A percentile compares a stretch with the other conserved stretches of the same genome.
Evolutionary conservation across 23 tunicate genomes (phyloP).

Genomic region (Ciona savignyi): DNA sequence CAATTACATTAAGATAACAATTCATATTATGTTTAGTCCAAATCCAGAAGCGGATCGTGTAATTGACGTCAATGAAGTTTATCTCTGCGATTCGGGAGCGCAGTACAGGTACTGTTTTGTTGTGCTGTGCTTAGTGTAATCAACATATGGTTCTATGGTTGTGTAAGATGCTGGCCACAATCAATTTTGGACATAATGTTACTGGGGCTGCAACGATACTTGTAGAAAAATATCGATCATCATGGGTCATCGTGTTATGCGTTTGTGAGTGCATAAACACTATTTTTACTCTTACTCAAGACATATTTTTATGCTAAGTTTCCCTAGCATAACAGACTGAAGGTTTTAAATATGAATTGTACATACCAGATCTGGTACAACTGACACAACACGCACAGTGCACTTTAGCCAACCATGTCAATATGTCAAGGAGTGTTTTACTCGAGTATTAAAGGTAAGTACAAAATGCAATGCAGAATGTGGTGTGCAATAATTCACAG

Average conservation of each 20-base stretch:
- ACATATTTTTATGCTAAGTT: neutral
- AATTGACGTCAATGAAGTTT: constrained; percentile 46
- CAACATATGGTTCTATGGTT: too few species aligned
- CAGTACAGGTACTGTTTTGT: constrained; percentile 73
- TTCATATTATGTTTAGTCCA: constrained; percentile 28
- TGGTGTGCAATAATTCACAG: too few species aligned
- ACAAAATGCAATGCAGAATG: too few species aligned
- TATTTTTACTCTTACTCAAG: too few species aligned
- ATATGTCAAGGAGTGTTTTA: constrained; percentile 95
- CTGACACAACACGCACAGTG: constrained; percentile 95
- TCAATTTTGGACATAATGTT: too few species aligned
- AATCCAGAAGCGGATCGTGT: constrained; percentile 56
- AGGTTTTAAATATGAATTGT: neutral
- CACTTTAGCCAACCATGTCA: constrained; percentile 75
- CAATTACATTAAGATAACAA: too few species aligned
- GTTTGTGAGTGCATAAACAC: too few species aligned
- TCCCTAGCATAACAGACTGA: neutral
- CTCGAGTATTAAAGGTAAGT: constrained; percentile 72
- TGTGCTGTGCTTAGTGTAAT: too few species aligned
- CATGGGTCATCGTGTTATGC: too few species aligned
- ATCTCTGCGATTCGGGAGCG: constrained; percentile 88
- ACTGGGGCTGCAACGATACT: too few species aligned
- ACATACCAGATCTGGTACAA: constrained; percentile 52
- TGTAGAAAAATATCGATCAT: too few species aligned
- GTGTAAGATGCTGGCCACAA: too few species aligned